These are phyloP conservation scores for Cephus nigrinus DNA, from an alignment of 2,888 invertebrate species.

Conservation along the genomic window DNA sequence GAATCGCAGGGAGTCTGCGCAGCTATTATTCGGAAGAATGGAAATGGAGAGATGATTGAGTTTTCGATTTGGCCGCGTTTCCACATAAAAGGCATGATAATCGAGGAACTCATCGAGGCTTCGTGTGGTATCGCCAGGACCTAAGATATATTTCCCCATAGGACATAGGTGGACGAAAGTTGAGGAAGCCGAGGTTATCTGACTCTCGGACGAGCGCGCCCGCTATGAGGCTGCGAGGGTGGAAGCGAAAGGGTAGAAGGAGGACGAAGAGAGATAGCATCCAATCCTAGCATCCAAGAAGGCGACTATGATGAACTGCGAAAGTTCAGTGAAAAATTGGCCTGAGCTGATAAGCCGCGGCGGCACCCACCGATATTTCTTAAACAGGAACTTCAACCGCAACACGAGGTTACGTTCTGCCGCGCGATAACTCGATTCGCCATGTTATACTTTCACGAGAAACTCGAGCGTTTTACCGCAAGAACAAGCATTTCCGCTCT, in stretches of 20 bases:
- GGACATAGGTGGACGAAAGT: background rate
- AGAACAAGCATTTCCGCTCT: background rate
- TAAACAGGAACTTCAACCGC: constrained; percentile 15
- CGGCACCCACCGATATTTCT: constrained; percentile 8
- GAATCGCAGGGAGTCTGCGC: background rate
- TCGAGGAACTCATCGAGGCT: background rate
- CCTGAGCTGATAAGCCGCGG: constrained; percentile 25
- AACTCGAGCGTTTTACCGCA: background rate
- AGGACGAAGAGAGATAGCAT: background rate
- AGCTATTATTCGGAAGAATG: background rate
- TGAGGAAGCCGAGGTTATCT: constrained; percentile 35
- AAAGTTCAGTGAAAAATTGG: constrained; percentile 47
- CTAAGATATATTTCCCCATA: background rate
- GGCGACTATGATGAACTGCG: constrained; percentile 43
- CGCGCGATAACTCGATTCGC: background rate
- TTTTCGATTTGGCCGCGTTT: background rate
- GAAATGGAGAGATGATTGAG: background rate
- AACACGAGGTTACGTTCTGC: constrained; percentile 25
- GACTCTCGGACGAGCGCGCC: constrained; percentile 49
- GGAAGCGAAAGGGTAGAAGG: background rate
- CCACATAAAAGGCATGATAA: background rate
- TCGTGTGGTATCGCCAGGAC: background rate
- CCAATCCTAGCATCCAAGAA: background rate
- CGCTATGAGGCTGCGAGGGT: constrained; percentile 3
- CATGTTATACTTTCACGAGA: background rate